phyloP scores from a whole-genome alignment of 2,888 invertebrate species.

The Elmis aenea region DNA sequence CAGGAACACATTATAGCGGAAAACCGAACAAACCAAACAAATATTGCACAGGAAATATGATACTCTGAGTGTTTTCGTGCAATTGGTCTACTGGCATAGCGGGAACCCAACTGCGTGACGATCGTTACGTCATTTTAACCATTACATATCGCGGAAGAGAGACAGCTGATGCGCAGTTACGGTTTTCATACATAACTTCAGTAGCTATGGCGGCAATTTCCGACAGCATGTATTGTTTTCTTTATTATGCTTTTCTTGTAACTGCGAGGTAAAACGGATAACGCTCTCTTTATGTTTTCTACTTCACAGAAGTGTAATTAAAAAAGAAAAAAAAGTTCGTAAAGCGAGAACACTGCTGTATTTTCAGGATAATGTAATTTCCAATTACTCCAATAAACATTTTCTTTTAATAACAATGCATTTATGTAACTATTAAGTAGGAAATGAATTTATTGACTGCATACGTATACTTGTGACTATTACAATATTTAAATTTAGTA shows the following conservation, averaged over 20 bases:
- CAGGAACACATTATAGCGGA: constrained; percentile 9
- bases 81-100: constrained; percentile 22
- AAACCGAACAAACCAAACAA: constrained; percentile 7
- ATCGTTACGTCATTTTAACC: constrained; percentile 21
- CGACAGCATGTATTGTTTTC: constrained; percentile 3
- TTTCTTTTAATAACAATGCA: too few species aligned
- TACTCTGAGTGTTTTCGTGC: too few species aligned
- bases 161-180: neutral
- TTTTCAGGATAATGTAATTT: too few species aligned
- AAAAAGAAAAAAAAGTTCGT: too few species aligned
- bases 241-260: constrained; percentile 2
- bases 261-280: constrained; percentile 2
- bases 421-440: too few species aligned
- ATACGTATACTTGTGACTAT: too few species aligned
- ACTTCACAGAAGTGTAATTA: too few species aligned
- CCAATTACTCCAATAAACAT: too few species aligned
- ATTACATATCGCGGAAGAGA: constrained; percentile 4
- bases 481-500: too few species aligned
- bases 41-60: constrained; percentile 2
- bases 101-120: constrained; percentile 25
- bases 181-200: neutral
- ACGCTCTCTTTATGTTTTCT: too few species aligned
- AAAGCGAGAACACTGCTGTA: too few species aligned
- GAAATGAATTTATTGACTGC: too few species aligned
- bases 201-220: neutral